Conservation (phyloP, 2,888 invertebrate species). For the Caenorhabditis parvicauda region DNA sequence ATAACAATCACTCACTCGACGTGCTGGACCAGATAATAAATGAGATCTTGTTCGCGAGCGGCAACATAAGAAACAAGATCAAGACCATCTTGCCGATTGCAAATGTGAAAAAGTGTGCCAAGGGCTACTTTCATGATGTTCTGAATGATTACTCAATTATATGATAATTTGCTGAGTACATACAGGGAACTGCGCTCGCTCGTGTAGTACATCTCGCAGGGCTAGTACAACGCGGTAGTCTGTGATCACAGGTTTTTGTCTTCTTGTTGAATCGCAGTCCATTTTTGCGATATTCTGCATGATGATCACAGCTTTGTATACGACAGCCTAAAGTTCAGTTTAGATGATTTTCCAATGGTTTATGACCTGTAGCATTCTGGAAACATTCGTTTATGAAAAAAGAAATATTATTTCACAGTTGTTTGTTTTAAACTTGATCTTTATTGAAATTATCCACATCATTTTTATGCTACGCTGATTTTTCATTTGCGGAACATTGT, state of each 20-base stretch:
- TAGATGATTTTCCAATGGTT: background rate
- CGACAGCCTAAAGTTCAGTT: slow-evolving; percentile 44
- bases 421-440: too few species aligned
- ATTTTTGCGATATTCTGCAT: slow-evolving; percentile 51
- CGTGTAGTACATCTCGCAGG: slow-evolving; percentile 28
- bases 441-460: too few species aligned
- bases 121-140: slow-evolving; percentile 42
- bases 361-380: too few species aligned
- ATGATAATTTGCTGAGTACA: background rate
- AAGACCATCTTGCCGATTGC: slow-evolving; percentile 43
- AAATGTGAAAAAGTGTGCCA: slow-evolving; percentile 48
- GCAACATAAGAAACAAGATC: slow-evolving; percentile 28
- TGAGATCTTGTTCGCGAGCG: slow-evolving; percentile 20
- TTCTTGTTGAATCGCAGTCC: slow-evolving; percentile 34
- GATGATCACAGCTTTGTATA: slow-evolving; percentile 44
- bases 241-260: slow-evolving; percentile 26
- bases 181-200: slow-evolving; percentile 26
- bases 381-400: background rate
- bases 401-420: background rate
- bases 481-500: too few species aligned
- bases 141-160: slow-evolving; percentile 22
- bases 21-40: slow-evolving; percentile 26
- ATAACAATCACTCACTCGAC: slow-evolving; percentile 20
- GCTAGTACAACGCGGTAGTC: slow-evolving; percentile 33
- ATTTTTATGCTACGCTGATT: too few species aligned